A percentile compares a stretch with the other conserved stretches of the same genome.
These are phyloP conservation scores for Poeciliopsis prolifica DNA, from an alignment of 2,113 vertebrate genomes.

Conservation along the genomic window DNA sequence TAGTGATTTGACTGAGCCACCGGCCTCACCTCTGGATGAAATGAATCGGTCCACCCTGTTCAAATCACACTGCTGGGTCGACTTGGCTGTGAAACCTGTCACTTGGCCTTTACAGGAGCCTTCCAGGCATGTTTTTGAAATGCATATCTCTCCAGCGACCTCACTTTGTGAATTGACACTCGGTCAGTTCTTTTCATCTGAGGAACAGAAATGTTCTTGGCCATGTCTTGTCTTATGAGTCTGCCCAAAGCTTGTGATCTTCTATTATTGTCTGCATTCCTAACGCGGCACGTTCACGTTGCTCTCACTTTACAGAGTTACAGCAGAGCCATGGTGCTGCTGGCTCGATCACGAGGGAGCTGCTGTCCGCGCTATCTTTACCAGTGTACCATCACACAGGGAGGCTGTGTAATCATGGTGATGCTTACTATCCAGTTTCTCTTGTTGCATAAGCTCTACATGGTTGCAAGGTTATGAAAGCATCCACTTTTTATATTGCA, in stretches of 20 bases:
- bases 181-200: conserved; percentile 46
- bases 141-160: conserved; percentile 26
- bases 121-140: conserved; percentile 43
- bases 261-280: conserved; percentile 30
- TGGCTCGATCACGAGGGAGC: conserved; percentile 4
- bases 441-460: conserved; percentile 35
- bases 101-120: conserved; percentile 21
- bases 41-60: not conserved
- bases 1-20: not conserved
- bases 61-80: conserved; percentile 16
- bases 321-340: conserved; percentile 24
- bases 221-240: conserved; percentile 31
- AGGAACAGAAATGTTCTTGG: conserved; percentile 10
- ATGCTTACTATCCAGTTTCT: conserved; percentile 58
- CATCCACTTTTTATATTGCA: conserved; percentile 18
- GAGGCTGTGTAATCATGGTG: conserved; percentile 52
- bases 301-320: conserved; percentile 27
- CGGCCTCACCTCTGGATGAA: not conserved
- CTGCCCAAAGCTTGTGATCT: conserved; percentile 40
- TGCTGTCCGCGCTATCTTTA: not conserved
- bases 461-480: conserved; percentile 30
- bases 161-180: conserved; percentile 59
- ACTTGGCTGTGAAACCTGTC: conserved; percentile 18
- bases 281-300: conserved; percentile 9
- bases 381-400: conserved; percentile 16